Base-by-base conservation (phyloP, 1,140 invertebrate genomes). In the Tetragonula clypearis region DNA sequence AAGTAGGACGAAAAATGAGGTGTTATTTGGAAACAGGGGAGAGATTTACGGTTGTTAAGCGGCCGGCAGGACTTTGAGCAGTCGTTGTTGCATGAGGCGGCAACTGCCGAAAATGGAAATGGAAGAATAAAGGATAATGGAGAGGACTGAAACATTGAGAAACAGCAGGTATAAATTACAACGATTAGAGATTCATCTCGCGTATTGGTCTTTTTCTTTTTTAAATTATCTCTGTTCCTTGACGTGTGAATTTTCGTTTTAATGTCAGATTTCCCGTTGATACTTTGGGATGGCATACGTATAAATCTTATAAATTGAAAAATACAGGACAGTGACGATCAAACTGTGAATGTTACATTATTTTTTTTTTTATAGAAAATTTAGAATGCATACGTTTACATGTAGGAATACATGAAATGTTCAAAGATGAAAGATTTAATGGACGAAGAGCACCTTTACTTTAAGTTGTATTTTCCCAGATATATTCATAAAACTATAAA, bases 11-110 rank as follows among this genome's bases (percentile, higher is more conserved):
- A 77, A 65, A 68, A 82, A 65, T n/a, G 73, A 68, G 62, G 73
- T 58, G 81, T 49, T 82, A 68, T 68, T 77, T 77, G 53, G 65
- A 77, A 68, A 76, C 73, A 58, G 17, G 9, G 19, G 19, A 35
- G 55, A 72, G 72, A 72, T 71, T 53, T 62, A 23, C 12, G 26
- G 65, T 72, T 84, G 66, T 55, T 77, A 62, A 76, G 72, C 15
- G 62, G 75, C 66, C 55, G 69, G 72, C 58, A 55, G 87, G 79
- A 53, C 82, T 80, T 77, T 41, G 72, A 53, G 35, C 81, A 21
- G 30, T 19, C 49, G 23, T 56, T 65, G 30, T 56, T 65, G 30
- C 14, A 23, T 1, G 68, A 14, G 19, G 69, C 17, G 19, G 53
- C 75, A 15, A 55, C 21, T 72, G 19, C 26, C 82, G 62, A 62